Percentiles rank a stretch among this genome's conserved stretches.
phyloP scores from a whole-genome alignment of 2,888 invertebrate genomes.

The Netelia inedita region DNA sequence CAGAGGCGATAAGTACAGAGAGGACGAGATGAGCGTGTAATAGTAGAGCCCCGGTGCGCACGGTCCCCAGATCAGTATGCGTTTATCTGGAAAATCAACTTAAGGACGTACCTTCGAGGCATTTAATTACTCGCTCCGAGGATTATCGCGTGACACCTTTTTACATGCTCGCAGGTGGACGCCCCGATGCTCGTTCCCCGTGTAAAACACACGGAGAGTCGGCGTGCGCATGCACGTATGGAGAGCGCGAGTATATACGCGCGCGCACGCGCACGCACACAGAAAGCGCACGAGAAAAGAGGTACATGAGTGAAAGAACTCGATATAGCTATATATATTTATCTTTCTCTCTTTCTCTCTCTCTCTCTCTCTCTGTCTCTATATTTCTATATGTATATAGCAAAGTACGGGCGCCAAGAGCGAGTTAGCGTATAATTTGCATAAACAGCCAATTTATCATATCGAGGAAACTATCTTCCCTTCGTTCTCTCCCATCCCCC shows the following conservation, averaged over 20 bases:
- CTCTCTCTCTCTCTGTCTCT: conserved; percentile 56
- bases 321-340: not conserved
- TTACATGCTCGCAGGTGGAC: conserved; percentile 72
- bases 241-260: conserved; percentile 29
- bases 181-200: conserved; percentile 56
- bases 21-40: conserved; percentile 56
- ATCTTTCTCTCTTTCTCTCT: not conserved
- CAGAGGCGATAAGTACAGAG: conserved; percentile 34
- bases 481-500: conserved; percentile 13
- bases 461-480: conserved; percentile 72
- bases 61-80: conserved; percentile 35
- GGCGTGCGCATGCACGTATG: conserved; percentile 37
- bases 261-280: conserved; percentile 21
- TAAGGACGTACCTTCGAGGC: conserved; percentile 73
- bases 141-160: conserved; percentile 76
- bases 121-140: conserved; percentile 71
- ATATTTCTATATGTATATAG: conserved; percentile 54
- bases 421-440: conserved; percentile 75
- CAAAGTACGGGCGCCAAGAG: conserved; percentile 61
- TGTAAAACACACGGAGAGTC: conserved; percentile 26
- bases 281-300: conserved; percentile 1
- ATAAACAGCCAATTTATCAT: conserved; percentile 78
- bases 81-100: conserved; percentile 77
- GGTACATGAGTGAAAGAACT: not conserved
- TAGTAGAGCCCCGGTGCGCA: conserved; percentile 31